Evolutionary conservation across 2,113 vertebrate species (phyloP), one percentile per base, ranked within the genome.

Genomic region (Leucopternis melanops): DNA sequence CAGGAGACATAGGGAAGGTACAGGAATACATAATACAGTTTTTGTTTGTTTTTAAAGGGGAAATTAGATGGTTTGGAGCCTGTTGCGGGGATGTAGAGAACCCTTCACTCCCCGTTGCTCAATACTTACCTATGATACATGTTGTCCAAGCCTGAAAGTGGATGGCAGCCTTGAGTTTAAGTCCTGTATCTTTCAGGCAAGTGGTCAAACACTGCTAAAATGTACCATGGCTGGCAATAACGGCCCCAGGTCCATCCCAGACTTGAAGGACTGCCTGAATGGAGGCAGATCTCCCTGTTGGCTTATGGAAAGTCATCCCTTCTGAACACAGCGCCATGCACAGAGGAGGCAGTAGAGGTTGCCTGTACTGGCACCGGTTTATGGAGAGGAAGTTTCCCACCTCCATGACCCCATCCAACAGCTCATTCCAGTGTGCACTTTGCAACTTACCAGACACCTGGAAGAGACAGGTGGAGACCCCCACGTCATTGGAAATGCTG

Each of bases 401-500:
- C 34, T 81, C 47, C 55, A 32, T 6, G n/a, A 73, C 38, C 26
- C 31, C 44, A 65, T 23, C 57, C 58, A 61, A 61, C 55, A 90
- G 23, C 34, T 44, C 4, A 0, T 44, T 79, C 57, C 1, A 1
- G 8, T 4, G 44, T 5, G 34, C 7, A 6, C 20, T 49, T 71
- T 42, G 32, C 4, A 52, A 96, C 99, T 99, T 94, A 99, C 99
- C 99, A 54, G 99, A 99, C 83, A 99, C 98, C 86, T 99, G 98
- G 96, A 99, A 99, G 81, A 98, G 97, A 97, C 99, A 99, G 54
- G 97, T 44, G 5, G 99, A 99, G 7, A 98, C 98, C 16, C 99
- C 99, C n/a, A 98, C 99, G 0, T 98, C 98, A 1, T 99, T 99
- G 97, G 98, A 99, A 96, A 99, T 97, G 96, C 97, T 98, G 97